Conservation (phyloP, 2,888 invertebrate genomes). For the Hirudinaria manillensis region DNA sequence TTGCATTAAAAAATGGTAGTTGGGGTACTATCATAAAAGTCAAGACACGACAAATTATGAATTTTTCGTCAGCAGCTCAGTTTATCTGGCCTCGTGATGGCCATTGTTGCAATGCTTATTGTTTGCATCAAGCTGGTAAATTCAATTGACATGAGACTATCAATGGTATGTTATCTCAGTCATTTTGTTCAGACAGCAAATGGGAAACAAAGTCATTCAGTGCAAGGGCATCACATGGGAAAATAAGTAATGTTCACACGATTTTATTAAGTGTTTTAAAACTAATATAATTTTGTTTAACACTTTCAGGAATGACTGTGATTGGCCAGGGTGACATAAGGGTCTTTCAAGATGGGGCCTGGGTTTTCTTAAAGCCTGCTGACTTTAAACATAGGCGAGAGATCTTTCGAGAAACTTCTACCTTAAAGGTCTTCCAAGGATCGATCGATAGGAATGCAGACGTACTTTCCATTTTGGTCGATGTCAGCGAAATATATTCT, state of each 20-base stretch:
- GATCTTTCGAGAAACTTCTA: neutral
- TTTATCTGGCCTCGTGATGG: slow-evolving; percentile 1
- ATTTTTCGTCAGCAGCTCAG: slow-evolving; percentile 11
- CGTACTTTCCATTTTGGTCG: slow-evolving; percentile 10
- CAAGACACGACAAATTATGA: neutral
- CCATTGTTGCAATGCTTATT: slow-evolving; percentile 6
- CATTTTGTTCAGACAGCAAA: neutral
- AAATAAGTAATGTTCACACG: too few species aligned
- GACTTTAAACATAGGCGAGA: neutral
- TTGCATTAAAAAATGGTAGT: neutral
- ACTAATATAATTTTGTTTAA: neutral
- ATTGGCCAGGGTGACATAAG: slow-evolving; percentile 11
- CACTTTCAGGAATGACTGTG: neutral
- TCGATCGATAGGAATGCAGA: slow-evolving; percentile 15
- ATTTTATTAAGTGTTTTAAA: too few species aligned
- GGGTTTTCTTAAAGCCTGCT: neutral
- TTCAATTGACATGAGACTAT: neutral
- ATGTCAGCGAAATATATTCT: neutral
- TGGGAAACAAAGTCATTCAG: neutral
- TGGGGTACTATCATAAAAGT: neutral
- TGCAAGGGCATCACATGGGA: too few species aligned
- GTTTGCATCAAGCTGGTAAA: neutral
- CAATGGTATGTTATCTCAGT: neutral
- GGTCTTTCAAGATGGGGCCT: slow-evolving; percentile 22
- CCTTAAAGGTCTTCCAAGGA: neutral